Conservation (phyloP, 2,797 vertebrate genomes). For the Trichosurus vulpecula region DNA sequence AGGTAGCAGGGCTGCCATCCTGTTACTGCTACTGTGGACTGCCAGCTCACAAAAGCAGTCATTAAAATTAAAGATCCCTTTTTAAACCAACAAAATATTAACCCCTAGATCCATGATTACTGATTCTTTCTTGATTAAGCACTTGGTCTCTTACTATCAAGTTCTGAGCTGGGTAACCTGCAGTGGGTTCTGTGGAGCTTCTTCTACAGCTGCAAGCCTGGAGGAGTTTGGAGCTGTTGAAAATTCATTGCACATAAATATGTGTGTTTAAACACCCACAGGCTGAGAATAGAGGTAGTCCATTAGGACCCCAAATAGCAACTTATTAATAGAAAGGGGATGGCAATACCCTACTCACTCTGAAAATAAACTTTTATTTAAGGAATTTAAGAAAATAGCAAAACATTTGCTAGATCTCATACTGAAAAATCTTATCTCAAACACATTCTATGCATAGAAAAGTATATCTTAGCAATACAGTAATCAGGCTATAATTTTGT, state of each 20-base stretch:
- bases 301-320: not conserved
- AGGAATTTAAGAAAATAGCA: conserved; percentile 3
- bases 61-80: conserved; percentile 60
- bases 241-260: not conserved
- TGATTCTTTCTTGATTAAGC: conserved; percentile 9
- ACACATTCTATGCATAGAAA: not conserved
- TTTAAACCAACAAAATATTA: conserved; percentile 47
- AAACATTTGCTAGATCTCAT: not conserved
- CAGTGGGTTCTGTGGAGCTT: conserved; percentile 7
- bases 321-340: not conserved
- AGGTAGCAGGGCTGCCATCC: not conserved
- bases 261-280: not conserved
- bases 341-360: not conserved
- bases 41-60: conserved; percentile 73
- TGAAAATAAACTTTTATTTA: not conserved
- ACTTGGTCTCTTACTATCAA: not conserved
- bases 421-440: conserved; percentile 20
- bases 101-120: conserved; percentile 52
- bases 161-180: conserved; percentile 7
- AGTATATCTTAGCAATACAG: not conserved
- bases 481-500: not conserved
- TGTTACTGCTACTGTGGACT: conserved; percentile 77
- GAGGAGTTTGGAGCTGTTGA: not conserved
- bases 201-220: not conserved
- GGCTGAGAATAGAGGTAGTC: not conserved